Evolutionary conservation across 2,113 vertebrate species (phyloP).

Genomic region (Petroica traversi): DNA sequence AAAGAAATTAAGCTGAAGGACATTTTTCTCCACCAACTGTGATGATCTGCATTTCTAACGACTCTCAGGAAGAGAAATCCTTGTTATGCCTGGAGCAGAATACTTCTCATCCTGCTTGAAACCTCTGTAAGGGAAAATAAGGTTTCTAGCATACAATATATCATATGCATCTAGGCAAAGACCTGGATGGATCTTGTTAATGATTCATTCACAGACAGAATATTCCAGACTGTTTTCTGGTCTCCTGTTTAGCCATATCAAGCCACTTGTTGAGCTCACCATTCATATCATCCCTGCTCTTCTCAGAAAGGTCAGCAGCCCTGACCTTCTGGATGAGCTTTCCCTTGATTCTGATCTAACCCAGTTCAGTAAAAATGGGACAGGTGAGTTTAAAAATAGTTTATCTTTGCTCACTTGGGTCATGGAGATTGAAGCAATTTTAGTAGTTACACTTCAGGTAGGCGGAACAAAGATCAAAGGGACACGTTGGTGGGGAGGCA

Average conservation of each 20-base stretch:
- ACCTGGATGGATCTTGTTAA: background rate
- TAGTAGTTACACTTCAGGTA: background rate
- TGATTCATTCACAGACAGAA: background rate
- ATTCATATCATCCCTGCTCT: background rate
- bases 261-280: background rate
- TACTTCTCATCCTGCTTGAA: background rate
- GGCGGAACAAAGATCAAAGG: background rate
- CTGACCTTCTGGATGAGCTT: background rate
- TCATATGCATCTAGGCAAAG: background rate
- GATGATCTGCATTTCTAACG: background rate
- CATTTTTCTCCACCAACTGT: background rate
- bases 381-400: background rate
- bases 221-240: background rate
- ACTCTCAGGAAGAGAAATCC: background rate
- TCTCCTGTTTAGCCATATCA: background rate
- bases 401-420: background rate
- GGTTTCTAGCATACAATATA: background rate
- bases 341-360: background rate
- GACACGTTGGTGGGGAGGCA: rapidly evolving
- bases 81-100: background rate
- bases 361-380: background rate
- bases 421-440: background rate
- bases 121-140: background rate
- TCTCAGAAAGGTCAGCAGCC: background rate
- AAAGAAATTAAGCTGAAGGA: background rate